These are phyloP conservation scores for Porites evermanni DNA, from an alignment of 92 coral and sea anemone species.

Conservation along the genomic window DNA sequence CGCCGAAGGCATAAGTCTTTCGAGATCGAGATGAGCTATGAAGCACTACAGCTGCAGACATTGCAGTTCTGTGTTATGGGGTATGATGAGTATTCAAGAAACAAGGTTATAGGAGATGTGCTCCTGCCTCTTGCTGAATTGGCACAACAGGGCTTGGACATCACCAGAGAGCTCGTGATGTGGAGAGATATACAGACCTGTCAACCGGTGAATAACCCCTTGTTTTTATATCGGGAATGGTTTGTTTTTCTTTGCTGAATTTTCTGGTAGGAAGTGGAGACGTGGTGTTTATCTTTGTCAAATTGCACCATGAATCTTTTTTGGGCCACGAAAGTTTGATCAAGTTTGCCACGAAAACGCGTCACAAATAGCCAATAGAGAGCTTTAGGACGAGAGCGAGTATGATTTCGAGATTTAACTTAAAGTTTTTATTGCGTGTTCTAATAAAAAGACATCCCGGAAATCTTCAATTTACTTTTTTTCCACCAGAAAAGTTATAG, in stretches of 20 bases:
- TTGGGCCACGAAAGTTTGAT: too few species aligned
- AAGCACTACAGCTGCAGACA: conserved; percentile 70
- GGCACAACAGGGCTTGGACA: conserved; percentile 74
- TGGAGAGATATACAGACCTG: conserved; percentile 87
- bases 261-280: too few species aligned
- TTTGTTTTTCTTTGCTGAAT: neutral
- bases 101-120: conserved; percentile 89
- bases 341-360: too few species aligned
- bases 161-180: conserved; percentile 80
- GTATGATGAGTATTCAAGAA: conserved; percentile 73
- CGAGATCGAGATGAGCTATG: conserved; percentile 86
- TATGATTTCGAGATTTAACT: too few species aligned
- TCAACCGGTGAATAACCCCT: conserved; percentile 53
- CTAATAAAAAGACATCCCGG: too few species aligned
- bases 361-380: too few species aligned
- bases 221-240: neutral
- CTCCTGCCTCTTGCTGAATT: conserved; percentile 84
- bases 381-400: too few species aligned
- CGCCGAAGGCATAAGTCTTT: conserved; percentile 74
- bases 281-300: too few species aligned
- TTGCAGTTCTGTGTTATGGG: conserved; percentile 91
- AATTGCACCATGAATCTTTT: too few species aligned
- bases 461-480: too few species aligned
- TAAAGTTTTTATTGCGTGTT: too few species aligned
- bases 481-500: too few species aligned